Percentiles rank a stretch among this genome's conserved stretches.
phyloP scores from a whole-genome alignment of 2,113 vertebrate species.

The pig (Sus scrofa) region T2T-Sscrofa CM000824.6:127736501-127737000 shows the following conservation, averaged over 20 bases:
- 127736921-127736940: not conserved
- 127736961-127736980: not conserved
- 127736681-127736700: not conserved
- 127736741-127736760: not conserved
- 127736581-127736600: not conserved
- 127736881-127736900: not conserved
- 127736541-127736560: not conserved
- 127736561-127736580: not conserved
- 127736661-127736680: not conserved
- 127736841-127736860: not conserved
- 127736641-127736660: not conserved
- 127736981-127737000: not conserved
- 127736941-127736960: not conserved
- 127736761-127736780: not conserved
- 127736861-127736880: not conserved
- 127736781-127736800: not conserved
- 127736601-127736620: not conserved
- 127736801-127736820: not conserved
- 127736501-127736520: not conserved
- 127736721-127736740: not conserved
- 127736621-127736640: not conserved
- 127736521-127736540: not conserved
- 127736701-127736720: not conserved
- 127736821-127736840: not conserved
- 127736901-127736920: not conserved